phyloP scores from a whole-genome alignment of 2,797 vertebrate species.

The Betta splendens region DNA sequence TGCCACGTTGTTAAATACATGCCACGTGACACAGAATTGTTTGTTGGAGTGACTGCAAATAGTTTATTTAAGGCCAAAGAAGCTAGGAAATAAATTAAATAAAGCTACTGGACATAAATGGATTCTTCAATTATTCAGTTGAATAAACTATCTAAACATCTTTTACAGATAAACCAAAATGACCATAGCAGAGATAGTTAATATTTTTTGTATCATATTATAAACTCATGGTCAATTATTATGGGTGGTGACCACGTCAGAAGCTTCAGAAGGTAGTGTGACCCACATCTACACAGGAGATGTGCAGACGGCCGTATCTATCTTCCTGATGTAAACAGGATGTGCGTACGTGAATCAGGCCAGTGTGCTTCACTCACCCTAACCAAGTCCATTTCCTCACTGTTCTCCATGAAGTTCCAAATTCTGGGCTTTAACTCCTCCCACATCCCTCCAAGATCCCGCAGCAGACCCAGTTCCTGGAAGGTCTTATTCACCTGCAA shows the following conservation, averaged over 20 bases:
- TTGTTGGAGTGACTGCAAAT: background rate
- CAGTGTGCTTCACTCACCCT: slow-evolving; percentile 78
- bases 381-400: slow-evolving; percentile 92
- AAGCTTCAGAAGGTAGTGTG: background rate
- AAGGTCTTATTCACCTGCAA: slow-evolving; percentile 96
- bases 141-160: too few relatives aligned
- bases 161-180: too few relatives aligned
- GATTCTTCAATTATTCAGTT: too few relatives aligned
- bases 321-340: slow-evolving; percentile 37
- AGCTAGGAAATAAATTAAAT: too few relatives aligned
- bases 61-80: slow-evolving; percentile 9
- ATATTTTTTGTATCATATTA: background rate
- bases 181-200: too few relatives aligned
- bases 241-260: background rate
- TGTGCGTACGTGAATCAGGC: slow-evolving; percentile 6
- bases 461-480: slow-evolving; percentile 92
- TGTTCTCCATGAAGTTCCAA: slow-evolving; percentile 92
- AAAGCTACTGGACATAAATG: too few relatives aligned
- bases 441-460: slow-evolving; percentile 96
- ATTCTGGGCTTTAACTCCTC: slow-evolving; percentile 91
- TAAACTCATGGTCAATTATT: background rate
- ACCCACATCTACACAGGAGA: slow-evolving; percentile 28
- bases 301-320: slow-evolving; percentile 24
- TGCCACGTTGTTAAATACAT: slow-evolving; percentile 8
- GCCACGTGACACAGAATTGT: background rate